Base-by-base conservation (phyloP, 2,888 invertebrate genomes). In the Acleris holmiana region DNA sequence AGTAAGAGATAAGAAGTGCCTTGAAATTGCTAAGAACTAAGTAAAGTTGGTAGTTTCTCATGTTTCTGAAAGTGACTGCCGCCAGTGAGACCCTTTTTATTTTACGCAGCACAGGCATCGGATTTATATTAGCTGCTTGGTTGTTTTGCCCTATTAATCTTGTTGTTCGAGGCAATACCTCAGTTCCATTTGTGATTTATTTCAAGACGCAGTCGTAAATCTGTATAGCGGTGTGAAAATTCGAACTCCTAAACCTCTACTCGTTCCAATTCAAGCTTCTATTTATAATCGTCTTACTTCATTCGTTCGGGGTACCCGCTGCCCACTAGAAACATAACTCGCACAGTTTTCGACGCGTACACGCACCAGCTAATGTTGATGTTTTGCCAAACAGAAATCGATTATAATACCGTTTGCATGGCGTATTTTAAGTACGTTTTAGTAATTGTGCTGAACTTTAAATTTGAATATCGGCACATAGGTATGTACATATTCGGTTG, bases 231-330 rank as follows among this genome's bases (percentile, higher is more conserved):
- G 73, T 75, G 76, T 83, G 79, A 82, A 84, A 84, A 77, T 78
- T 80, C 73, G 74, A 82, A 80, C 76, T 73, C 68, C 74, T 70
- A 78, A 51, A 51, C 48, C 40, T 80, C 76, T 35, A 35, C 76
- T 73, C 71, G 79, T 77, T 82, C 78, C 77, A 74, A 81, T 82
- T 83, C 74, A 72, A 73, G 75, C 73, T 76, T 83, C 86, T 90
- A 90, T 90, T 88, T 86, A 82, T 89, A 86, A 77, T 77, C 72
- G 68, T 77, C 84, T 87, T 86, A 86, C 83, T 88, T 88, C 86
- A 86, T 78, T 78, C 67, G 47, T 17, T 72, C 71, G 70, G 68
- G 70, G 71, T 62, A 66, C 56, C 61, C 58, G 54, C 19, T 75
- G 68, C 71, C 72, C 71, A 73, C 73, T 77, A 72, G 78, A 77